Evolutionary conservation across 2,113 vertebrate species (phyloP).

Genomic region (Prunella himalayana): DNA sequence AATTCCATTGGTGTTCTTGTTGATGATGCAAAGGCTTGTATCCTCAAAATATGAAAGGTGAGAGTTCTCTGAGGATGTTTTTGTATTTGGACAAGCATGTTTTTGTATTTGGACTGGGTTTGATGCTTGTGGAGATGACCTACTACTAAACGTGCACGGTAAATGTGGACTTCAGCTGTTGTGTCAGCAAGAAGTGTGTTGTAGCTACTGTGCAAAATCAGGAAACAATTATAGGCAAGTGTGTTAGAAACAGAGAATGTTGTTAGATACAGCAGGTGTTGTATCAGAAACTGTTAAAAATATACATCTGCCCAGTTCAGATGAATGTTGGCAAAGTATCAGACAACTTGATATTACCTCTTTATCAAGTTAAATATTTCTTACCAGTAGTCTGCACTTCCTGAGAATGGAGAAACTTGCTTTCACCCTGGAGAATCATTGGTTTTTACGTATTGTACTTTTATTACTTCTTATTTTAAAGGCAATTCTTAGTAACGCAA

Average conservation of each 20-base stretch:
- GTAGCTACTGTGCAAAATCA: background rate
- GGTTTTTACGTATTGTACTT: background rate
- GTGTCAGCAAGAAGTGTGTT: background rate
- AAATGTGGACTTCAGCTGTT: background rate
- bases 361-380: background rate
- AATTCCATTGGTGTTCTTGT: background rate
- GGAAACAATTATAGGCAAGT: background rate
- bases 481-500: background rate
- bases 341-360: background rate
- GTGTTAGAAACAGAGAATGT: background rate
- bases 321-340: background rate
- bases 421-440: background rate
- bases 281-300: background rate
- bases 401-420: background rate
- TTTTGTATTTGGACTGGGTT: background rate
- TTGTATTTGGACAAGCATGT: background rate
- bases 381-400: background rate
- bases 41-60: background rate
- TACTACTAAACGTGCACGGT: fast-evolving
- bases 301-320: background rate
- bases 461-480: background rate
- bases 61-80: background rate
- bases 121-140: background rate
- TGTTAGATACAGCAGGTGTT: background rate
- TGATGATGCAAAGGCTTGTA: background rate